phyloP scores from a whole-genome alignment of 2,888 invertebrate genomes.

The Leucozona laternaria region DNA sequence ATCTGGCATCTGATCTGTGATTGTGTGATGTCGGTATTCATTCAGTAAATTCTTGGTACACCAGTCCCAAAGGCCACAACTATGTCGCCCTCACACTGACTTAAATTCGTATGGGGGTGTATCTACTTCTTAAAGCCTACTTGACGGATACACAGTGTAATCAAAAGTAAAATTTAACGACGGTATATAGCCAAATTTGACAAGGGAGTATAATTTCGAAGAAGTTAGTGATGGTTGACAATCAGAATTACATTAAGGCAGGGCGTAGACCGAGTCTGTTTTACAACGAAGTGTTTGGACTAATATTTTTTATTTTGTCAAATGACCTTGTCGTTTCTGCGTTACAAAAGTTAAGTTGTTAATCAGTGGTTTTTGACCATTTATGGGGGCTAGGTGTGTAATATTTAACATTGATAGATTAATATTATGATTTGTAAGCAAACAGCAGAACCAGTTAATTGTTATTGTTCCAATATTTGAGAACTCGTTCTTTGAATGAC shows the following conservation, averaged over 20 bases:
- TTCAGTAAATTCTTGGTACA: conserved; percentile 74
- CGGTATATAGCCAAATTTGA: conserved; percentile 1
- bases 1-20: conserved; percentile 19
- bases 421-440: neutral
- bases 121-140: conserved; percentile 25
- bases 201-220: neutral
- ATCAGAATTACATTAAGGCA: conserved; percentile 20
- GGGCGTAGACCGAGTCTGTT: conserved; percentile 4
- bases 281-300: neutral
- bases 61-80: conserved; percentile 66
- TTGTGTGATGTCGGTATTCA: conserved; percentile 30
- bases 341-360: neutral
- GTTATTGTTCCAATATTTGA: neutral
- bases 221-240: neutral
- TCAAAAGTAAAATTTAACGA: neutral
- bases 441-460: neutral
- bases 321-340: conserved; percentile 6
- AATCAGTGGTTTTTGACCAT: neutral
- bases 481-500: neutral
- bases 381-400: neutral
- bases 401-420: neutral
- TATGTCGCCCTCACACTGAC: conserved; percentile 32
- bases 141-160: conserved; percentile 8
- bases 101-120: conserved; percentile 31
- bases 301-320: neutral